Evolutionary conservation across 2,888 invertebrate genomes (phyloP).

Genomic region (Drosophila phalerata): DNA sequence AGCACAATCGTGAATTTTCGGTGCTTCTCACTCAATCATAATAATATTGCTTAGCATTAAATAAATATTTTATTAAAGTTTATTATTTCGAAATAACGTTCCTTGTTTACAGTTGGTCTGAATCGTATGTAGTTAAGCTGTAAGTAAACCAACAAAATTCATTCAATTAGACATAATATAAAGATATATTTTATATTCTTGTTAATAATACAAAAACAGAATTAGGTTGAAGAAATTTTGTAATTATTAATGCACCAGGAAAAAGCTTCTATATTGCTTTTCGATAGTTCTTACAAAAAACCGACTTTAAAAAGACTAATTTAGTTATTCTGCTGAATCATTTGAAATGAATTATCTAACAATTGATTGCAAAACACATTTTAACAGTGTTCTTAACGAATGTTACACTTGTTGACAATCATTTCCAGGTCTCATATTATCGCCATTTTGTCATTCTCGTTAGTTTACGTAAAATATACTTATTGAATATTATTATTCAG

Average conservation of each 20-base stretch:
- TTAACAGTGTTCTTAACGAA: slow-evolving; percentile 20
- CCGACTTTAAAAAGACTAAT: neutral
- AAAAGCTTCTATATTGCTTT: neutral
- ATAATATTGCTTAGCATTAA: slow-evolving; percentile 75
- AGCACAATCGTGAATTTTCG: slow-evolving; percentile 33
- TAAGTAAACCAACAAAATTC: slow-evolving; percentile 18
- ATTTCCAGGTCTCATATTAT: slow-evolving; percentile 41
- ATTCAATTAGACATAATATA: neutral
- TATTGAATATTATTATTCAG: neutral
- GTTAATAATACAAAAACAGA: neutral
- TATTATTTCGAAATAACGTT: slow-evolving; percentile 53
- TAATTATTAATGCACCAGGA: neutral
- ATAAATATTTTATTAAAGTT: slow-evolving; percentile 34
- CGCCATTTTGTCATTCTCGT: slow-evolving; percentile 45
- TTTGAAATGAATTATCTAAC: neutral
- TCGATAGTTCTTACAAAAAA: neutral
- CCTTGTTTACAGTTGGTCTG: slow-evolving; percentile 42
- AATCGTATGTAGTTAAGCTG: slow-evolving; percentile 24
- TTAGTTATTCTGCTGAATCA: neutral
- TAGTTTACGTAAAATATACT: neutral
- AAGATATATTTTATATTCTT: neutral
- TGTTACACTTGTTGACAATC: slow-evolving; percentile 69
- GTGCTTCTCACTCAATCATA: slow-evolving; percentile 72
- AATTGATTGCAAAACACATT: neutral
- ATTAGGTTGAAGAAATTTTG: neutral